Conservation (phyloP, 2,113 vertebrate genomes). For the Coptodon rendalli region DNA sequence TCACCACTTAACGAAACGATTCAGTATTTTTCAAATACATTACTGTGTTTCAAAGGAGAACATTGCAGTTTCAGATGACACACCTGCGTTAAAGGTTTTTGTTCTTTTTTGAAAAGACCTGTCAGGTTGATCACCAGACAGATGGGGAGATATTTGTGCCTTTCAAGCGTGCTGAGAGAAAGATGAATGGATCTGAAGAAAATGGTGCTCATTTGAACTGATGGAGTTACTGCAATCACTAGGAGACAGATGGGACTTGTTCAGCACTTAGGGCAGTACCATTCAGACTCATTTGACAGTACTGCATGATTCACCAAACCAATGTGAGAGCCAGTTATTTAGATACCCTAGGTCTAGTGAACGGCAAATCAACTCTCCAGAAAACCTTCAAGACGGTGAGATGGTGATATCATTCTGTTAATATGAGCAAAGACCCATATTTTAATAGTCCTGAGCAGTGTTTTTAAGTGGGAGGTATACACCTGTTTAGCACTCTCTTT, state of each 20-base stretch:
- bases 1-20: background rate
- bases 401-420: background rate
- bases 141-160: background rate
- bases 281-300: background rate
- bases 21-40: background rate
- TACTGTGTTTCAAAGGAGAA: background rate
- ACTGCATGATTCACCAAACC: background rate
- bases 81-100: background rate
- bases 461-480: background rate
- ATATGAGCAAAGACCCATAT: background rate
- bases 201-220: background rate
- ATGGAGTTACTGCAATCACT: background rate
- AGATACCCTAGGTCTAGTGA: background rate
- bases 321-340: background rate
- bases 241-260: background rate
- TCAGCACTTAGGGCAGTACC: background rate
- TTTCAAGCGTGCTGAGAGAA: background rate
- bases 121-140: background rate
- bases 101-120: background rate
- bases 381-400: background rate
- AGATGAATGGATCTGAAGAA: background rate
- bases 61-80: background rate
- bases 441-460: background rate
- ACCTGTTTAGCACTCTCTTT: background rate
- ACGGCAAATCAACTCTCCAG: background rate